Evolutionary conservation across 2,888 invertebrate species (phyloP).

Genomic region (Gymnoscelis rufifasciata): DNA sequence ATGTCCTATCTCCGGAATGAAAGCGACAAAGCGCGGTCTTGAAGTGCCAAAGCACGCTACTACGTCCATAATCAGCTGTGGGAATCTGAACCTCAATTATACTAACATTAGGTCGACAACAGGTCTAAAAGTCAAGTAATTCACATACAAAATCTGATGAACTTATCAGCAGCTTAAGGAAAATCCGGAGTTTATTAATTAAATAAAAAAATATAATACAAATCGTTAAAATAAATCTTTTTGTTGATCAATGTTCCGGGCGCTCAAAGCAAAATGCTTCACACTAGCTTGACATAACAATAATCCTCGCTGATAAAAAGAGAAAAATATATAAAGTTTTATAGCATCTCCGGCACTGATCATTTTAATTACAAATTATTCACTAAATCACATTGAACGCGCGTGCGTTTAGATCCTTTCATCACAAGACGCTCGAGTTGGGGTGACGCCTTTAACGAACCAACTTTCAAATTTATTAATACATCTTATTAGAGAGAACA

Average conservation of each 20-base stretch:
- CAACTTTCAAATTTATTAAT: too few species aligned
- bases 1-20: constrained; percentile 20
- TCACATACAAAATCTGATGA: background rate
- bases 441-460: background rate
- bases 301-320: background rate
- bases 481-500: background rate
- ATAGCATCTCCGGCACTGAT: constrained; percentile 11
- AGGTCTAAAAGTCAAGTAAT: background rate
- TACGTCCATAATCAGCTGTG: constrained; percentile 8
- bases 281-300: background rate
- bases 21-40: constrained; percentile 14
- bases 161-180: constrained; percentile 8
- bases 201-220: constrained; percentile 21
- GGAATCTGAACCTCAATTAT: background rate
- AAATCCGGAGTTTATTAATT: constrained; percentile 18
- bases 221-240: constrained; percentile 14
- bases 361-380: constrained; percentile 21
- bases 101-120: background rate
- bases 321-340: too few species aligned
- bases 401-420: constrained; percentile 12
- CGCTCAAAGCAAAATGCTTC: background rate
- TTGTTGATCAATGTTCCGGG: constrained; percentile 13
- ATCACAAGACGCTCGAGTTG: constrained; percentile 1
- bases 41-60: constrained; percentile 10
- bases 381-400: constrained; percentile 21